Base-by-base conservation (phyloP, 2,888 invertebrate species). In the Pyrrhia umbra region DNA sequence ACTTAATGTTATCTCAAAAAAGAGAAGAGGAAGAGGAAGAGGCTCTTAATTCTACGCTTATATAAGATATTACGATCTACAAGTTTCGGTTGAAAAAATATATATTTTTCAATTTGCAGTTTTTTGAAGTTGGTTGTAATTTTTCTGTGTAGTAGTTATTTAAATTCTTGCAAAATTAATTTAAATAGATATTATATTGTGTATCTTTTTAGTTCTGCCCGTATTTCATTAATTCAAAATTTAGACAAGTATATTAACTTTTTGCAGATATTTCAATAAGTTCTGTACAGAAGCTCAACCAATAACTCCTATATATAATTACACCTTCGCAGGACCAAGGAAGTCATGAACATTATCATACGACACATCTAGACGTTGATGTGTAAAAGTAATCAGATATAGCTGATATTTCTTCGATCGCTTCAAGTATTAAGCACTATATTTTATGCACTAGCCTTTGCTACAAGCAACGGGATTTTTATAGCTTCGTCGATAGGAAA, bases 331-430 rank as follows among this genome's bases (percentile, higher is more conserved):
- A 46, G 15, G 23, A 5, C n/a, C 0, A 23, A 64, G 54, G 42
- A 72, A 72, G 42, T 72, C 21, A 20, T 18, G 2, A 13, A 51
- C 23, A 45, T 52, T 40, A 72, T 50, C n/a, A 2, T n/a, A 6
- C 15, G 18, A 16, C 9, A n/a, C 13, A 64, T 73, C 21, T 18
- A 34, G 20, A 15, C 49, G 8, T 45, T 46, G 40, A 73, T 54
- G 52, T 49, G 52, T 15, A 16, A 43, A 50, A 47, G 18, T 52
- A 73, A 67, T 73, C 21, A 40, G 3, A 21, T 43, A 66, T 66
- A 21, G 20, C 13, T 20, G 27, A 67, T 74, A 34, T 57, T 23
- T 47, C 50, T 20, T 39, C 9, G 13, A 50, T n/a, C 6, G 18
- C 8, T 34, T 0, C 34, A 20, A 23, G 5, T 56, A 50, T n/a